Percentiles rank a stretch among this genome's conserved stretches.
phyloP scores from a whole-genome alignment of 1,140 invertebrate genomes.

The Lethrus apterus region DNA sequence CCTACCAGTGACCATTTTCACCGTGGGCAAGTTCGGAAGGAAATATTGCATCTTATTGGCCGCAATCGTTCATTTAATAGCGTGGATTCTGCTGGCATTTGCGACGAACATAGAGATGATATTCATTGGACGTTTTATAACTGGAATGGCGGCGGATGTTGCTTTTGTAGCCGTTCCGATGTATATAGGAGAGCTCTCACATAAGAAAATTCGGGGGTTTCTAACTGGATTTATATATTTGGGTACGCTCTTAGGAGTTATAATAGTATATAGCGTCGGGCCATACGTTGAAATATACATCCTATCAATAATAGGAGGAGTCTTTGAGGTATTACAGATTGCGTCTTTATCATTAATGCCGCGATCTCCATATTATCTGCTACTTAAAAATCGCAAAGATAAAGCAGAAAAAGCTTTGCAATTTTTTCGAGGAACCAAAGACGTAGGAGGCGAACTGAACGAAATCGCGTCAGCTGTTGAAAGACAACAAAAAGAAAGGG shows the following conservation, averaged over 20 bases:
- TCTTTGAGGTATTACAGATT: slow-evolving; percentile 8
- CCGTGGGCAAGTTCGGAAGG: slow-evolving; percentile 56
- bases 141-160: slow-evolving; percentile 16
- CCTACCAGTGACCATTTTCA: slow-evolving; percentile 45
- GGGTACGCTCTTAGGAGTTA: slow-evolving; percentile 3
- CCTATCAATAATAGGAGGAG: no score
- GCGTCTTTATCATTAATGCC: slow-evolving; percentile 41
- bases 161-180: slow-evolving; percentile 18
- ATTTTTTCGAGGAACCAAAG: slow-evolving; percentile 44
- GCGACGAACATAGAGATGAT: slow-evolving; percentile 8
- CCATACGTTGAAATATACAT: no score
- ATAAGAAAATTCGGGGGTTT: slow-evolving; percentile 18
- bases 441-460: slow-evolving; percentile 41
- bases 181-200: slow-evolving; percentile 18
- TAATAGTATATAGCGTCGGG: slow-evolving; percentile 7
- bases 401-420: slow-evolving; percentile 47
- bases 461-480: slow-evolving; percentile 38
- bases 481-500: slow-evolving; percentile 30
- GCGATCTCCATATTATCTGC: slow-evolving; percentile 32
- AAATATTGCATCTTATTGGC: slow-evolving; percentile 52
- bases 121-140: slow-evolving; percentile 14
- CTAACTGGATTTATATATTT: slow-evolving; percentile 11
- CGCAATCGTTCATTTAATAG: slow-evolving; percentile 44
- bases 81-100: slow-evolving; percentile 17
- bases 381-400: slow-evolving; percentile 34